Percentiles rank a stretch among this genome's conserved stretches.
Conservation (phyloP, 2,113 vertebrate species). For the Patagioenas fasciata region DNA sequence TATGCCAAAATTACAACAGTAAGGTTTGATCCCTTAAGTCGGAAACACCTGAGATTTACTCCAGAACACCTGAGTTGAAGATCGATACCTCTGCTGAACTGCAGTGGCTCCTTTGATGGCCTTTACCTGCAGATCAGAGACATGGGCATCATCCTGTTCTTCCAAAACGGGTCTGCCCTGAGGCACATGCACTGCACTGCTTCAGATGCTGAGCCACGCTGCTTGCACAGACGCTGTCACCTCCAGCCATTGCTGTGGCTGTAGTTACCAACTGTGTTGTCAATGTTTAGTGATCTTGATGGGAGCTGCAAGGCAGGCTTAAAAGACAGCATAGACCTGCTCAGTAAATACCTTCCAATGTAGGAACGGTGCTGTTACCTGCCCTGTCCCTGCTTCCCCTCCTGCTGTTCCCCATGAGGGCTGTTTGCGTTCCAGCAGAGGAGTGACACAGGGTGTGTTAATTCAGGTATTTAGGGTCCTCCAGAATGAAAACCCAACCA, state of each 20-base stretch:
- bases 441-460: accelerated
- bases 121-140: background rate
- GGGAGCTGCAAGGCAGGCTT: background rate
- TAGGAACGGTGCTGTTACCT: accelerated
- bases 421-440: background rate
- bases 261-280: background rate
- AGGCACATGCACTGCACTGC: background rate
- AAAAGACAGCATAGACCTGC: background rate
- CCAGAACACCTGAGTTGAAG: background rate
- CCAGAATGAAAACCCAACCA: background rate
- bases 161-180: background rate
- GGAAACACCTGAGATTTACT: background rate
- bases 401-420: background rate
- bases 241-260: background rate
- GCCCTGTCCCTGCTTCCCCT: background rate
- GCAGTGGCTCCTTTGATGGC: background rate
- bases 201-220: accelerated
- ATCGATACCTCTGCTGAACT: background rate
- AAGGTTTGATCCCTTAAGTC: background rate
- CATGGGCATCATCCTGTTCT: background rate
- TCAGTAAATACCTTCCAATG: background rate
- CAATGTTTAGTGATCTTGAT: background rate
- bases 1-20: background rate
- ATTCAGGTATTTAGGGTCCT: background rate
- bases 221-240: background rate